Evolutionary conservation across 2,113 vertebrate species (phyloP), one percentile per base, ranked within the genome.

Genomic region (Uria aalge): DNA sequence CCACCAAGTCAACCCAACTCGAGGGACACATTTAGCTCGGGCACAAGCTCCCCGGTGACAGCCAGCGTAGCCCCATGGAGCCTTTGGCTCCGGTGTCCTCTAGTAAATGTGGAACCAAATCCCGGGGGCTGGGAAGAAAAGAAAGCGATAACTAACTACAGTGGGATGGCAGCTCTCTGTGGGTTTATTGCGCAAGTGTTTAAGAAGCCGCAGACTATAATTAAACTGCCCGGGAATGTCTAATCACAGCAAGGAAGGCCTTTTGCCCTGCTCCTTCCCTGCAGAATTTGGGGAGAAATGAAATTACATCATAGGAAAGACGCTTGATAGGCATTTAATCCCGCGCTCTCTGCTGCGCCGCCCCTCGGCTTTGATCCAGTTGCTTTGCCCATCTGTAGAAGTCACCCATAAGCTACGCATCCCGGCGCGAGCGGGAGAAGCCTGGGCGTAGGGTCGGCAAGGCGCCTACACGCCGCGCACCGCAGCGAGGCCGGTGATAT

Each of bases 121-220:
- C 84, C 59, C 74, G 62, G 56, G 56, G 59, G 84, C 50, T 73
- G 77, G 38, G 38, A 85, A 94, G 94, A 62, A 81, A 80, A 77
- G 72, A 84, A 91, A 76, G 66, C 4, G 15, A 41, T 94, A 96
- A 95, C 77, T 77, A 94, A 81, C 84, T 69, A 57, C 1, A 85
- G 76, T 23, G 43, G 72, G 83, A 94, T 52, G 77, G 89, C 38
- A 73, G 77, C 78, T 85, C 96, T 97, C 93, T 40, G 38, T 45
- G 91, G 89, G 84, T 76, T 96, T 94, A 85, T 40, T 76, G 71
- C 2, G 7, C 57, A 55, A 94, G 92, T 62, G 45, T 82, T 95
- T 95, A 91, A 97, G 87, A 43, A 95, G 87, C 91, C 69, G 80
- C 76, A 94, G 87, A 71, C 88, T 95, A 73, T 93, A 97, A 97